Evolutionary conservation across 2,888 invertebrate species (phyloP).

Genomic region (Chirona hameri): DNA sequence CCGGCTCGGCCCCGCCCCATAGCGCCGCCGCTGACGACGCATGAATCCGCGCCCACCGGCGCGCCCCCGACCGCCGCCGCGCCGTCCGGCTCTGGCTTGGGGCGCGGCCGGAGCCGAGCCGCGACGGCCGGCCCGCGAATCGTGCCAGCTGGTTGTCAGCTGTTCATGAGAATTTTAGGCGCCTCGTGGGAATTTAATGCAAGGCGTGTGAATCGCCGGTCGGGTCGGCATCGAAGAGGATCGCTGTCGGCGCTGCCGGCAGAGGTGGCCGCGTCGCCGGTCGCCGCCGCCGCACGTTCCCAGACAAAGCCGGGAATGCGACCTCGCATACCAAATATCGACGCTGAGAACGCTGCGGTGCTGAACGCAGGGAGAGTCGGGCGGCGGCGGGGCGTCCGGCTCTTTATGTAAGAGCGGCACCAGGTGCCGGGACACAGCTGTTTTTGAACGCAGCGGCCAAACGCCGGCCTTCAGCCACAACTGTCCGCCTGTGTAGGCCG

Average conservation of each 20-base stretch:
- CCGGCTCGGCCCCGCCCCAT: not conserved
- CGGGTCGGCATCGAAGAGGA: not conserved
- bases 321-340: not conserved
- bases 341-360: no score
- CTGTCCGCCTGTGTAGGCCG: no score
- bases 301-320: not conserved
- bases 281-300: not conserved
- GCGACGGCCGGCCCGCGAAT: not conserved
- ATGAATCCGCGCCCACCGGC: not conserved
- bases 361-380: no score
- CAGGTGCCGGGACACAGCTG: no score
- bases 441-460: no score
- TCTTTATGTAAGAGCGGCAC: no score
- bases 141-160: not conserved
- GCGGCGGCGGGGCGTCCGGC: no score
- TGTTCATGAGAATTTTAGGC: not conserved
- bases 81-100: not conserved
- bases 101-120: not conserved
- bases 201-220: not conserved
- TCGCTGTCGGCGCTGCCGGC: not conserved
- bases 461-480: no score
- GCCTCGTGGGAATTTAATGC: slow-evolving; percentile 23
- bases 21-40: not conserved
- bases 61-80: not conserved
- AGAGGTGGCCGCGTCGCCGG: not conserved